Base-by-base conservation (phyloP, 2,797 vertebrate species). In the Coendou prehensilis region DNA sequence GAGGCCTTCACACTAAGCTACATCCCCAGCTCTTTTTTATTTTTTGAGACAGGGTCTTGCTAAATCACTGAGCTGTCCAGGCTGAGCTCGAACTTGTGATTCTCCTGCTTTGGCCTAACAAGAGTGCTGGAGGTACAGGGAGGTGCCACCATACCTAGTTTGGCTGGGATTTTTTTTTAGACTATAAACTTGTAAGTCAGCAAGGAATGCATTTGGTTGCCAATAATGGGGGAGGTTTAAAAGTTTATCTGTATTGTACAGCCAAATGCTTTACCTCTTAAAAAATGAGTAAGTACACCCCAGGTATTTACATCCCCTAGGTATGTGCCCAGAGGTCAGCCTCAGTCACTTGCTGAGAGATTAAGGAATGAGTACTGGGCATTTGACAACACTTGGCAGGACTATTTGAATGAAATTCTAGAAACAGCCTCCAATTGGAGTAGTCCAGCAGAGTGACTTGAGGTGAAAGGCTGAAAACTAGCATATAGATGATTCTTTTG, bases 201-300 rank as follows among this genome's bases (percentile, higher is more conserved):
- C 41, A 87, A 87, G 37, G 56, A 91, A 93, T 83, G 10, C n/a
- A 71, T 89, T 73, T 89, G 26, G 41, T 85, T 89, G 37, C 41
- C 52, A 88, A 56, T 79, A 89, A 85, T 30, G 71, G 37, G 37
- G 18, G 17, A 5, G 52, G 76, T 86, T 22, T 63, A 61, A 33
- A 63, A 11, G 11, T 93, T 45, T 76, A 52, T 63, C 61, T 76
- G 59, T 82, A 83, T 47, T 28, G 64, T 56, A 22, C 15, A 81
- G 7, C 50, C 52, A 92, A 92, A 15, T 86, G 33, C 41, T 78
- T 84, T 84, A 79, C 79, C 61, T 73, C 63, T 83, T 79, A 37
- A 33, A 41, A 67, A 54, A 41, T 23, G 11, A 81, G 9, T 56
- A 41, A 73, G 18, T n/a, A 15, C 5, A 61, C 20, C 7, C 14